phyloP scores from a whole-genome alignment of 2,797 vertebrate genomes.

The Columba guinea region DNA sequence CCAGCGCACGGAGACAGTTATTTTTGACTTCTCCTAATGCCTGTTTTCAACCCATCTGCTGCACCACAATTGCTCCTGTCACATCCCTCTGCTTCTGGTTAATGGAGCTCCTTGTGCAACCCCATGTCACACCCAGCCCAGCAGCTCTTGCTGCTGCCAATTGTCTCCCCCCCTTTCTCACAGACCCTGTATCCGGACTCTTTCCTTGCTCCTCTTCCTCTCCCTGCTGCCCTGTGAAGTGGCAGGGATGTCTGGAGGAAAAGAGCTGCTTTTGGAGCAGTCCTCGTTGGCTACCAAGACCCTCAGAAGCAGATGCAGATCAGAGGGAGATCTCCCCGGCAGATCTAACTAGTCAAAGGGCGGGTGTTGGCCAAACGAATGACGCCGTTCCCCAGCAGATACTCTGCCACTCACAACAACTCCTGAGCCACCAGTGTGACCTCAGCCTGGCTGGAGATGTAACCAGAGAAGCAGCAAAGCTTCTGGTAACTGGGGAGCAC shows the following conservation, averaged over 20 bases:
- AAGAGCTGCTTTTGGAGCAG: background rate
- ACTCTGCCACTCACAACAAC: background rate
- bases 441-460: background rate
- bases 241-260: background rate
- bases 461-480: background rate
- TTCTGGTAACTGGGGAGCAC: background rate
- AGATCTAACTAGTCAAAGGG: background rate
- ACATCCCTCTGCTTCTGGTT: background rate
- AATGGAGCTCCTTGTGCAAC: slow-evolving; percentile 14
- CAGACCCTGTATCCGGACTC: background rate
- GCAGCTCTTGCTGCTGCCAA: background rate
- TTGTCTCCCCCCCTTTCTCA: background rate
- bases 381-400: background rate
- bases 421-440: background rate
- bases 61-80: background rate
- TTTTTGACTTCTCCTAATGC: background rate
- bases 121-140: background rate
- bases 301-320: background rate
- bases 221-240: background rate
- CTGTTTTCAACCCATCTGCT: background rate
- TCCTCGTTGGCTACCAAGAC: background rate
- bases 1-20: background rate
- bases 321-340: background rate
- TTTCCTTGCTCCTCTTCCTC: background rate
- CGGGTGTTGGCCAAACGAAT: background rate